These are phyloP conservation scores for Gnathonemus echidnorhynchus DNA, from an alignment of 2,113 vertebrate genomes.

Conservation along the genomic window DNA sequence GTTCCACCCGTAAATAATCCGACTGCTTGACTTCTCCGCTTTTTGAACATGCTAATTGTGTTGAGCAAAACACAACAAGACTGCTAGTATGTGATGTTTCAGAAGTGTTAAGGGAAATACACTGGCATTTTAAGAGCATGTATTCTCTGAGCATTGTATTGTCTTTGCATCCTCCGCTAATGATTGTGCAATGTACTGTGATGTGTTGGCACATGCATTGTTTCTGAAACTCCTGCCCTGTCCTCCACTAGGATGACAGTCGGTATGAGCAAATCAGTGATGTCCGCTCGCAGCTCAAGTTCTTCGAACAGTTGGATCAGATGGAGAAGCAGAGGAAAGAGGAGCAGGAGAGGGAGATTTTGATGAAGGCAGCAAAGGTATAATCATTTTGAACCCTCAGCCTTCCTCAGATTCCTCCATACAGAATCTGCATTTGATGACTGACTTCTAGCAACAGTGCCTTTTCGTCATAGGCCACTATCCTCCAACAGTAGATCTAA, in stretches of 20 bases:
- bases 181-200: background rate
- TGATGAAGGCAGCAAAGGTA: slow-evolving; percentile 95
- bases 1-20: background rate
- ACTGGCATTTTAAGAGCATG: background rate
- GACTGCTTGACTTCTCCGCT: background rate
- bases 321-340: slow-evolving; percentile 92
- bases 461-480: background rate
- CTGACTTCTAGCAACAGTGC: background rate
- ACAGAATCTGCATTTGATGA: background rate
- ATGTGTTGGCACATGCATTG: background rate
- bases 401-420: background rate
- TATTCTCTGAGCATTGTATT: background rate
- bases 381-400: background rate
- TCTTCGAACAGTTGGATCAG: slow-evolving; percentile 94
- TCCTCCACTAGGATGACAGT: slow-evolving; percentile 74
- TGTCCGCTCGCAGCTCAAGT: slow-evolving; percentile 86
- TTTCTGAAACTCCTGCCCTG: background rate
- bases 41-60: background rate
- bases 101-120: background rate
- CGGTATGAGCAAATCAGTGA: slow-evolving; percentile 79
- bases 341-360: slow-evolving; percentile 91
- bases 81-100: background rate
- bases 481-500: background rate
- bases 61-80: background rate
- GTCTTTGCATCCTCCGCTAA: background rate